A percentile compares a stretch with the other conserved stretches of the same genome.
phyloP scores from a whole-genome alignment of 2,888 invertebrate species.

The Stenolophus ochropezus region DNA sequence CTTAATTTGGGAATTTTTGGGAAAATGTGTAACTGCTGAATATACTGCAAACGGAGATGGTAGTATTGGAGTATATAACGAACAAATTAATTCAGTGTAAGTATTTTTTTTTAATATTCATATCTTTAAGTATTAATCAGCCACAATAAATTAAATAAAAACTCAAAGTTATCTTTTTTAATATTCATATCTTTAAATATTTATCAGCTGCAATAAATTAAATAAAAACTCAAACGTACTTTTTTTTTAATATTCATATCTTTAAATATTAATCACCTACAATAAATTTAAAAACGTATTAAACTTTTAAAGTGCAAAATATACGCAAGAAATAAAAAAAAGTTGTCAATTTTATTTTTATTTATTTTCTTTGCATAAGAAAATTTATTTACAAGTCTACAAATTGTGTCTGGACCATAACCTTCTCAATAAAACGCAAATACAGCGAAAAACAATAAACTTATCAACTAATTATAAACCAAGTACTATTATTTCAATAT shows the following conservation, averaged over 20 bases:
- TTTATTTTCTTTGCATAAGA: too few species aligned
- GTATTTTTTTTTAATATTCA: conserved; percentile 63
- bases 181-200: too few species aligned
- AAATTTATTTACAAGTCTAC: background rate
- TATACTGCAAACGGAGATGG: conserved; percentile 74
- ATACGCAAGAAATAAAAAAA: too few species aligned
- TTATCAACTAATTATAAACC: background rate
- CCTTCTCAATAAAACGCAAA: background rate
- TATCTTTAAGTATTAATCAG: background rate
- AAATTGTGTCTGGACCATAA: background rate
- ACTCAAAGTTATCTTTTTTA: too few species aligned
- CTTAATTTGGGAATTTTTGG: conserved; percentile 83
- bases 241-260: too few species aligned
- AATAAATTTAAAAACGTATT: too few species aligned
- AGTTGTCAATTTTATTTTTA: too few species aligned
- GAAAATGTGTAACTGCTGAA: conserved; percentile 83
- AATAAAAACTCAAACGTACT: too few species aligned
- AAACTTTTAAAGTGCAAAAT: too few species aligned
- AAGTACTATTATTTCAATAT: background rate
- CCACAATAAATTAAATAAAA: too few species aligned
- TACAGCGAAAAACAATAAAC: background rate
- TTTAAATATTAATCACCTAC: too few species aligned
- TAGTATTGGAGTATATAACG: conserved; percentile 70
- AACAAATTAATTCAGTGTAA: conserved; percentile 72
- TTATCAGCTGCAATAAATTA: too few species aligned